Evolutionary conservation across 2,113 vertebrate genomes (phyloP).

Genomic region (Myotis davidii): DNA sequence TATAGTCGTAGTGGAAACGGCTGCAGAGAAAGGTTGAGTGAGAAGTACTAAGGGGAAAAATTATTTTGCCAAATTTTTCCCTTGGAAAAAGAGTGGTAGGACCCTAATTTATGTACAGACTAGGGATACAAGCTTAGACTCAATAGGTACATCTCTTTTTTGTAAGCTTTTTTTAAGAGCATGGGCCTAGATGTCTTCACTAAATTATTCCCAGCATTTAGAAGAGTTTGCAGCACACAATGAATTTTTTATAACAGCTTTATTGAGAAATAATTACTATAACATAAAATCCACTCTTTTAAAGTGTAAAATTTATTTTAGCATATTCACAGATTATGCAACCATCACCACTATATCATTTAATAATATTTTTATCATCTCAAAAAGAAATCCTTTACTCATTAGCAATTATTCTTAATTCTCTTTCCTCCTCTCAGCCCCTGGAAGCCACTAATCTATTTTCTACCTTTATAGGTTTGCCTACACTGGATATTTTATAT

Average conservation of each 20-base stretch:
- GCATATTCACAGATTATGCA: background rate
- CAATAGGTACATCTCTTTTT: background rate
- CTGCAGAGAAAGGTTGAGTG: background rate
- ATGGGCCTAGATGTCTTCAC: background rate
- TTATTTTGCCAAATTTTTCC: slow-evolving; percentile 2
- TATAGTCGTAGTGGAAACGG: slow-evolving; percentile 15
- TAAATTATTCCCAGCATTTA: background rate
- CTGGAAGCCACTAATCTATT: background rate
- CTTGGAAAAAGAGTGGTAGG: background rate
- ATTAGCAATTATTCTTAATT: background rate
- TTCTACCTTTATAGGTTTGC: background rate
- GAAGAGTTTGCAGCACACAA: slow-evolving; percentile 14
- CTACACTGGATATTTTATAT: background rate
- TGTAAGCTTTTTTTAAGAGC: background rate
- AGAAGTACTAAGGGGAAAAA: background rate
- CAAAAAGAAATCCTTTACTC: background rate
- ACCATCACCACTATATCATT: background rate
- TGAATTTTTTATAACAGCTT: background rate
- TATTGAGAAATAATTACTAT: background rate
- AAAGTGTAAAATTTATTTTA: background rate
- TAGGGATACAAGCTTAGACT: background rate
- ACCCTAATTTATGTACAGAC: background rate
- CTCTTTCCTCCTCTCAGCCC: background rate
- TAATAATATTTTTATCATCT: slow-evolving; percentile 3
- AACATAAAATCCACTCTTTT: slow-evolving; percentile 6